These are phyloP conservation scores for Dynastes grantii DNA, from an alignment of 2,888 invertebrate species.

Conservation along the genomic window DNA sequence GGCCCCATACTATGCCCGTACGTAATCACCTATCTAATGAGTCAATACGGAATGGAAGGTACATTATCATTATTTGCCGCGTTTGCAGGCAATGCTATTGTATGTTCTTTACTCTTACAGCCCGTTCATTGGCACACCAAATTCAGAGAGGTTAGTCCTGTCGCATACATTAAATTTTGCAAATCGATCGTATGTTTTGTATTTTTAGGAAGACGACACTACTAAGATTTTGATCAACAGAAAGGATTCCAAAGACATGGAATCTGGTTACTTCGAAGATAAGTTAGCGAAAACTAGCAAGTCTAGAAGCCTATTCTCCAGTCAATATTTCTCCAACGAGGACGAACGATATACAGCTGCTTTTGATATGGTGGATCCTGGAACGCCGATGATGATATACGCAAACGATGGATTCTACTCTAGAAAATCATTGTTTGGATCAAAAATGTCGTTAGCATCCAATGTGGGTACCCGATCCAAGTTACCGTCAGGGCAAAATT, in stretches of 20 bases:
- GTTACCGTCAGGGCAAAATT: conserved; percentile 59
- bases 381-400: conserved; percentile 78
- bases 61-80: conserved; percentile 79
- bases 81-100: conserved; percentile 79
- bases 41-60: conserved; percentile 77
- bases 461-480: conserved; percentile 65
- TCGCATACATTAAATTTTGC: background rate
- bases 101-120: conserved; percentile 79
- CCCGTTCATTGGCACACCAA: conserved; percentile 84
- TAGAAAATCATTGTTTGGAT: conserved; percentile 66
- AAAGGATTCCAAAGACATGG: conserved; percentile 43
- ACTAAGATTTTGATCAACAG: conserved; percentile 16
- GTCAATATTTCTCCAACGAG: conserved; percentile 78
- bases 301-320: conserved; percentile 73
- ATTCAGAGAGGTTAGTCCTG: conserved; percentile 62
- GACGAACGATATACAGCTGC: conserved; percentile 77
- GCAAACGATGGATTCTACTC: conserved; percentile 78
- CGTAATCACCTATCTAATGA: conserved; percentile 78
- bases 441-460: conserved; percentile 69
- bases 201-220: conserved; percentile 41
- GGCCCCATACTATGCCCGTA: conserved; percentile 84
- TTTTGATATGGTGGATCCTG: conserved; percentile 79
- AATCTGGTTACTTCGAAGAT: conserved; percentile 52
- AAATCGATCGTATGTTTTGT: background rate
- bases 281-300: conserved; percentile 63